Evolutionary conservation across 2,797 vertebrate genomes (phyloP).

Genomic region (Acanthurus lineatus): DNA sequence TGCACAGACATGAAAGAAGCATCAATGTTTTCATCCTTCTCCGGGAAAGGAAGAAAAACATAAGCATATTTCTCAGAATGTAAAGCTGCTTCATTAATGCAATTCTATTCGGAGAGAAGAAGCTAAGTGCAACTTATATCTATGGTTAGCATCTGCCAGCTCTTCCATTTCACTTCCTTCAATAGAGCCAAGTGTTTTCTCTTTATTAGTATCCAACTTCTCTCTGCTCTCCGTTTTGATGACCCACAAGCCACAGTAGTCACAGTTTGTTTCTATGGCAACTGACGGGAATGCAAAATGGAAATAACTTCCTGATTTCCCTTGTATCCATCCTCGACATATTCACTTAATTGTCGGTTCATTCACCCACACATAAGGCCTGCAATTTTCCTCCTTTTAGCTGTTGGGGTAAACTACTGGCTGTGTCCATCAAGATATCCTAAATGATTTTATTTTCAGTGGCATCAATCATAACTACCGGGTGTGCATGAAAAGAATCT

Average conservation of each 20-base stretch:
- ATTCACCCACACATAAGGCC: constrained; percentile 42
- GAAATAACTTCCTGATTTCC: constrained; percentile 42
- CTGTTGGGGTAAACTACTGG: constrained; percentile 57
- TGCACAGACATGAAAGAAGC: not conserved
- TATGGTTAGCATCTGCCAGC: not conserved
- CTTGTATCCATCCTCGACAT: constrained; percentile 23
- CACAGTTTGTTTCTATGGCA: constrained; percentile 51
- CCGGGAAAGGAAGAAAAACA: not conserved
- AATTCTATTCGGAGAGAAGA: not conserved
- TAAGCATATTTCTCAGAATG: not conserved
- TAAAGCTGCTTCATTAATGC: not conserved
- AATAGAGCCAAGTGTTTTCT: not conserved
- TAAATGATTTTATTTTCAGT: constrained; percentile 6
- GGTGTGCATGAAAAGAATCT: constrained; percentile 1
- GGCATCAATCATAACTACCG: constrained; percentile 39
- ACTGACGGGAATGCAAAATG: constrained; percentile 33
- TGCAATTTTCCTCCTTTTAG: constrained; percentile 55
- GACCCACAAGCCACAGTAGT: constrained; percentile 15
- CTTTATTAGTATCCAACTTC: constrained; percentile 13
- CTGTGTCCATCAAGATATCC: constrained; percentile 57
- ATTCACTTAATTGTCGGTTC: constrained; percentile 55
- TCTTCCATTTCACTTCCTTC: constrained; percentile 1
- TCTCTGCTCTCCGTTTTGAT: constrained; percentile 11
- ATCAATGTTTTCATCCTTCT: not conserved
- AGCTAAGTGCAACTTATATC: not conserved